Conservation (phyloP, 2,797 vertebrate species). For the Balearica regulorum region DNA sequence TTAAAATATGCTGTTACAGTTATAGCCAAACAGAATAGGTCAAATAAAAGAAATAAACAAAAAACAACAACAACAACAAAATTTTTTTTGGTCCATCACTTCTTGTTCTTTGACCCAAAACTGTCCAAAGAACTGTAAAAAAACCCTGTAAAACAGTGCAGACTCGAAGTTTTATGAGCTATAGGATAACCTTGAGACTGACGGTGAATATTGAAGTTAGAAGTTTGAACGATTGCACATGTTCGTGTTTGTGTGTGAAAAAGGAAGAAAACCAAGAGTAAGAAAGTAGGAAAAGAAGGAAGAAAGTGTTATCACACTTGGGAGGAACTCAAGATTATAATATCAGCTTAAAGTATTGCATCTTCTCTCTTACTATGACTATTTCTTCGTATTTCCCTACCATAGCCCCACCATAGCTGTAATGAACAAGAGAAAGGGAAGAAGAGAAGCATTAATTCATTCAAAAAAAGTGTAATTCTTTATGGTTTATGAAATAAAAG, state of each 20-base stretch:
- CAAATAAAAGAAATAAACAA: neutral
- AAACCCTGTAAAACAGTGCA: neutral
- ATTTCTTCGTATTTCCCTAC: neutral
- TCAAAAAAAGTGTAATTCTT: neutral
- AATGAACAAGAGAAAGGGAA: neutral
- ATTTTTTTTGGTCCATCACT: neutral
- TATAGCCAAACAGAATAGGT: neutral
- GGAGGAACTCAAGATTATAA: neutral
- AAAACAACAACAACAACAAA: no score
- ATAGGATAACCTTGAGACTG: neutral
- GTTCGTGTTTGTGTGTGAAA: neutral
- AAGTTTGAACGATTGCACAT: neutral
- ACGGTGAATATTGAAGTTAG: neutral
- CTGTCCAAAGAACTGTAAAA: neutral
- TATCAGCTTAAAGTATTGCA: neutral
- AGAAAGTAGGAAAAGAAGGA: neutral
- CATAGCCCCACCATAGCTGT: rapidly evolving
- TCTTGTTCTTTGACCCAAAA: neutral
- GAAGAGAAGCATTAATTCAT: neutral
- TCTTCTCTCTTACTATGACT: neutral
- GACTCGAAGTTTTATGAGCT: neutral
- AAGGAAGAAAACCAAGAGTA: neutral
- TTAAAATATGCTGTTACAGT: neutral
- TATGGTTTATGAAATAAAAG: neutral
- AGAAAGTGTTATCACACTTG: neutral